A percentile compares a stretch with the other conserved stretches of the same genome.
phyloP scores from a whole-genome alignment of 2,888 invertebrate genomes.

The Archaeoteleia sp. region DNA sequence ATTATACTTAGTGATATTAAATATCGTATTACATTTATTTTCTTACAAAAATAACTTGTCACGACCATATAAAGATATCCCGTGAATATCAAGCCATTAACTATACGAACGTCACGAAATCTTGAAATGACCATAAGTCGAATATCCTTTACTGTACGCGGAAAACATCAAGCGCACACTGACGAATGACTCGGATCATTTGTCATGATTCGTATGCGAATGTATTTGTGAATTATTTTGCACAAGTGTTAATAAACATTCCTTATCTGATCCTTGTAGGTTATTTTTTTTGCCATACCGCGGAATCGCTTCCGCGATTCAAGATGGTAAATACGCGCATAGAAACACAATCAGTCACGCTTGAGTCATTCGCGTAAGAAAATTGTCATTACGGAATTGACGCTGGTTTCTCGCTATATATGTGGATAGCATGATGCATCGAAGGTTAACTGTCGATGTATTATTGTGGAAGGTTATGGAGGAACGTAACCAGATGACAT shows the following conservation, averaged over 20 bases:
- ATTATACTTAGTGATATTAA: no score
- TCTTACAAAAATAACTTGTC: no score
- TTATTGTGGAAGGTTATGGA: conserved; percentile 56
- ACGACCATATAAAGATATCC: no score
- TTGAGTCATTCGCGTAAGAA: conserved; percentile 48
- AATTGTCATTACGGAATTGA: conserved; percentile 54
- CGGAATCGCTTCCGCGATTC: conserved; percentile 52
- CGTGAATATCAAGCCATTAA: no score
- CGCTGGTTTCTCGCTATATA: conserved; percentile 25
- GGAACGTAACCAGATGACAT: conserved; percentile 52
- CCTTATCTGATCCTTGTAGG: conserved; percentile 49
- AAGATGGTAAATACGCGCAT: conserved; percentile 49
- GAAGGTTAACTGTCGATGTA: conserved; percentile 52
- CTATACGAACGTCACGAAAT: no score
- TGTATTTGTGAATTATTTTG: conserved; percentile 42
- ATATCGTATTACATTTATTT: no score
- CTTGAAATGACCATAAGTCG: no score
- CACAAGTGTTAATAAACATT: conserved; percentile 44
- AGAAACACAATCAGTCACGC: conserved; percentile 51
- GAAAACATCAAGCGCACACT: no score
- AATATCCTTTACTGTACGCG: no score
- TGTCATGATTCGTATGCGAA: no score
- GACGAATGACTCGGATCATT: no score
- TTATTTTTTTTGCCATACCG: conserved; percentile 39
- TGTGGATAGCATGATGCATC: conserved; percentile 51